Evolutionary conservation across 2,888 invertebrate species (phyloP).

Genomic region (Drosophila basisetae): DNA sequence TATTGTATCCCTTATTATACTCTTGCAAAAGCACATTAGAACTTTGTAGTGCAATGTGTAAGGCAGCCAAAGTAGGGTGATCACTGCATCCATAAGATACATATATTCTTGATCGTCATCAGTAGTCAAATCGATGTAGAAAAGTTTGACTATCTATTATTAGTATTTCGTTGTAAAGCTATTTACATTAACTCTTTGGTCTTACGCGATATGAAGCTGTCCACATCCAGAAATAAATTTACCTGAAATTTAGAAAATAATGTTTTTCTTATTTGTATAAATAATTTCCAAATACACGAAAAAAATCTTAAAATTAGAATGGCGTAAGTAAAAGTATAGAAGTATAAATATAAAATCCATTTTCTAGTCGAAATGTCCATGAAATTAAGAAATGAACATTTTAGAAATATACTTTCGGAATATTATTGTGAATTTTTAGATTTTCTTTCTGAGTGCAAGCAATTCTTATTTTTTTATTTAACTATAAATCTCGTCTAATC

Average conservation of each 20-base stretch:
- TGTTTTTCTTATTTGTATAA: not conserved
- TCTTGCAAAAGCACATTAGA: not conserved
- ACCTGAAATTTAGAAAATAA: not conserved
- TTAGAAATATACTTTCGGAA: not conserved
- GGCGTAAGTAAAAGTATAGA: not conserved
- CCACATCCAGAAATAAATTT: not conserved
- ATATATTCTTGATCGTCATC: not conserved
- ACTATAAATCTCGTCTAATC: fast-evolving
- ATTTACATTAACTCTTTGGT: not conserved
- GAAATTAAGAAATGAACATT: not conserved
- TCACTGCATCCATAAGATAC: not conserved
- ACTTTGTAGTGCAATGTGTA: not conserved
- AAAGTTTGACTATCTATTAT: not conserved
- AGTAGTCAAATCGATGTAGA: not conserved
- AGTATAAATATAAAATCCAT: not conserved
- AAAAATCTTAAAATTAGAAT: not conserved
- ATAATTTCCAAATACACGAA: not conserved
- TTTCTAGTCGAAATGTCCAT: not conserved
- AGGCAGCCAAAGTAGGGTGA: not conserved
- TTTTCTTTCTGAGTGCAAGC: not conserved
- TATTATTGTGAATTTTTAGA: not conserved
- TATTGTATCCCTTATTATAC: slow-evolving; percentile 32
- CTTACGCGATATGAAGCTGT: not conserved
- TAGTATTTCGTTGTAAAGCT: not conserved
- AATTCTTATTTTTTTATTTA: not conserved